phyloP scores from a whole-genome alignment of 2,888 invertebrate species.

The Drosophila rubida region DNA sequence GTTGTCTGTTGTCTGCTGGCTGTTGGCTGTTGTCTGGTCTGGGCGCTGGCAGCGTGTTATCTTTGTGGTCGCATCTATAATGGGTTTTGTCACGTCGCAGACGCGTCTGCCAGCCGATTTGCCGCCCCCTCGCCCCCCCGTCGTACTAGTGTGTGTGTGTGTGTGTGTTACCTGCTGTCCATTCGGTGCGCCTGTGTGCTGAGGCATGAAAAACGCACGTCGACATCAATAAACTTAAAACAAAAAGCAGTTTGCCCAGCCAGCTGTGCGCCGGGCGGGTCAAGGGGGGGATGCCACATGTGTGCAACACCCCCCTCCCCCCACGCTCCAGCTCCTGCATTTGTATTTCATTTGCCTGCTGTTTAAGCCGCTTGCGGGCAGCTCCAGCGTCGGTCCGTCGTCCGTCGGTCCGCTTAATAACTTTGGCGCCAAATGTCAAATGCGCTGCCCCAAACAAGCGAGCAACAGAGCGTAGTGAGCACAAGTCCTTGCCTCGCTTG shows the following conservation, averaged over 20 bases:
- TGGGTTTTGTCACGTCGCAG: constrained; percentile 84
- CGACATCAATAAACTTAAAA: constrained; percentile 78
- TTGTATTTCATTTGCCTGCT: constrained; percentile 61
- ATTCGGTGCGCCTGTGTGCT: constrained; percentile 53
- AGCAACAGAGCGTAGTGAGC: constrained; percentile 5
- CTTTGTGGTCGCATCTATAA: constrained; percentile 82
- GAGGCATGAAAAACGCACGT: constrained; percentile 79
- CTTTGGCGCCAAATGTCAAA: constrained; percentile 75
- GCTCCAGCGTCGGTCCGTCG: no score
- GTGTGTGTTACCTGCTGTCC: constrained; percentile 26
- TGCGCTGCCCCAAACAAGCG: constrained; percentile 16
- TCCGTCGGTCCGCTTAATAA: constrained; percentile 53
- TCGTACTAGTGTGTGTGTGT: background rate
- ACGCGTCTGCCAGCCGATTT: constrained; percentile 59
- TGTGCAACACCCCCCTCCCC: background rate
- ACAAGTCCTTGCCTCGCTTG: constrained; percentile 10
- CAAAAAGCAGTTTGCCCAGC: constrained; percentile 52
- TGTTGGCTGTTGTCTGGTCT: constrained; percentile 18
- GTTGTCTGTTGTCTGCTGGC: background rate
- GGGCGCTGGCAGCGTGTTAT: constrained; percentile 70
- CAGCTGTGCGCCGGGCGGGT: background rate
- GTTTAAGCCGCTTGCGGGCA: constrained; percentile 61
- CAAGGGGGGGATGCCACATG: constrained; percentile 11
- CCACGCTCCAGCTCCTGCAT: constrained; percentile 2
- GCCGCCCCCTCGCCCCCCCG: background rate